phyloP scores from a whole-genome alignment of 1,140 invertebrate species.

The Cyclargus thomasi region DNA sequence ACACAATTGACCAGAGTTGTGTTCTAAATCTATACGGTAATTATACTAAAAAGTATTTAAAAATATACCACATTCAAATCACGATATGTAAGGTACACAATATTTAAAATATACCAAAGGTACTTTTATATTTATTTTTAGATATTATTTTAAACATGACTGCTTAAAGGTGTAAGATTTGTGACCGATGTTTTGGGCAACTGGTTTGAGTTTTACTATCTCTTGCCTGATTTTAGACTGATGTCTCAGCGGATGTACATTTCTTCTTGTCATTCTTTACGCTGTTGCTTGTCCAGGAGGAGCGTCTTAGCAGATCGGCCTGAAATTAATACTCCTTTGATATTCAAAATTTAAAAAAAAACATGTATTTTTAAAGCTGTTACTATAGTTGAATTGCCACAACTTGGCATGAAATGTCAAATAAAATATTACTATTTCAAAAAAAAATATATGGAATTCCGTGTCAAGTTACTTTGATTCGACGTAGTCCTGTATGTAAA shows the following conservation, averaged over 20 bases:
- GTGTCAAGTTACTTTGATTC: too few species aligned
- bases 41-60: not conserved
- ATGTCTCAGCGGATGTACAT: constrained; percentile 59
- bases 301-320: constrained; percentile 56
- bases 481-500: too few species aligned
- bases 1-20: not conserved
- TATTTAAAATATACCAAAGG: not conserved
- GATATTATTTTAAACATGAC: not conserved
- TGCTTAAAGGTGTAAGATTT: not conserved
- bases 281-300: constrained; percentile 57
- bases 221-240: constrained; percentile 42
- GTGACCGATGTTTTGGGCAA: not conserved
- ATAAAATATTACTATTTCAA: too few species aligned
- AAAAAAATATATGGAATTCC: too few species aligned
- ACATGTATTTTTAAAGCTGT: too few species aligned
- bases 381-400: too few species aligned
- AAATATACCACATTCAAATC: constrained; percentile 3
- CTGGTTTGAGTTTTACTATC: too few species aligned
- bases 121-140: too few species aligned
- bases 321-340: too few species aligned
- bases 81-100: constrained; percentile 1
- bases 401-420: too few species aligned
- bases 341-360: too few species aligned
- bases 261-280: constrained; percentile 46
- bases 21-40: not conserved